These are phyloP conservation scores for Brachypterus glaber DNA, from an alignment of 2,888 invertebrate species.

Conservation along the genomic window DNA sequence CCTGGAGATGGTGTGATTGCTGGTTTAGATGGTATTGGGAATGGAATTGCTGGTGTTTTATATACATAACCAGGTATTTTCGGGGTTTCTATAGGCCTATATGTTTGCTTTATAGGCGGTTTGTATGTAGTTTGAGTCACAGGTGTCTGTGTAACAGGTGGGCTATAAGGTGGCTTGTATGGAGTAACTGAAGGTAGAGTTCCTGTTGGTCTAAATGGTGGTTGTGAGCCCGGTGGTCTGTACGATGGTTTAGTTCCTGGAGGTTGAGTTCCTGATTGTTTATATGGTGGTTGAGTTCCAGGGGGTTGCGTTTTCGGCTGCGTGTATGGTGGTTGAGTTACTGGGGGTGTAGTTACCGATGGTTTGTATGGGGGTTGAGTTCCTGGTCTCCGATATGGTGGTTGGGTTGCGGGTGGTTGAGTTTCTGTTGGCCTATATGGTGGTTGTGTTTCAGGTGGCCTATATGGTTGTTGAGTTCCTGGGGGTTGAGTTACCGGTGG, in stretches of 20 bases:
- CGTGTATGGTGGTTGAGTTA: neutral
- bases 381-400: neutral
- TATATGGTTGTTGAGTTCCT: constrained; percentile 2
- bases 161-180: constrained; percentile 2
- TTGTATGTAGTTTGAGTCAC: neutral
- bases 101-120: neutral
- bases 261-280: neutral
- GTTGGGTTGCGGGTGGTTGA: constrained; percentile 1
- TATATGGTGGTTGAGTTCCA: too few relatives aligned
- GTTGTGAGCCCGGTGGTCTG: constrained; percentile 22
- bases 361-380: constrained; percentile 5
- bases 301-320: too few relatives aligned
- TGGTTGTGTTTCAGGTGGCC: constrained; percentile 1
- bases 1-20: neutral
- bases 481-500: constrained; percentile 5
- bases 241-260: neutral
- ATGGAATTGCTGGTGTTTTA: neutral
- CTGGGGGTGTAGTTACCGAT: neutral
- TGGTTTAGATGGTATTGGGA: neutral
- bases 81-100: neutral
- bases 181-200: constrained; percentile 4
- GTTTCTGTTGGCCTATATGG: constrained; percentile 1
- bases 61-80: neutral
- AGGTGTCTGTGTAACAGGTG: neutral
- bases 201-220: constrained; percentile 2